Evolutionary conservation across 30 jellyfish, hydroid and myxozoan genomes (phyloP), one percentile per base, ranked within the genome.

Genomic region (Rhopilema esculentum): DNA sequence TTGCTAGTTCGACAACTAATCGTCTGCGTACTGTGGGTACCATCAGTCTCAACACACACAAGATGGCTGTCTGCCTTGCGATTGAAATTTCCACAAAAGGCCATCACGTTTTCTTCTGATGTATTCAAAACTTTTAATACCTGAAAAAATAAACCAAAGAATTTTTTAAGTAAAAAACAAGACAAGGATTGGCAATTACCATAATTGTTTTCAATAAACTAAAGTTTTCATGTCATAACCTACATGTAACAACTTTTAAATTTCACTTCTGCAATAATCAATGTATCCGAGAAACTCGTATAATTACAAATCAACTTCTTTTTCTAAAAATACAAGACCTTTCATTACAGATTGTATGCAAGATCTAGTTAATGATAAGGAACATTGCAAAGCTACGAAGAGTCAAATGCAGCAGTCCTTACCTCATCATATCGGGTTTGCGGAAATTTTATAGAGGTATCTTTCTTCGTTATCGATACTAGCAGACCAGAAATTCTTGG

Each of bases 361-460:
- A n/a, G n/a, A n/a, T n/a, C n/a, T n/a, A n/a, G n/a, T n/a, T n/a
- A n/a, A n/a, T n/a, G n/a, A n/a, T n/a, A n/a, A n/a, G n/a, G n/a
- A n/a, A n/a, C n/a, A n/a, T n/a, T n/a, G n/a, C n/a, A n/a, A n/a
- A n/a, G n/a, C n/a, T n/a, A n/a, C n/a, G n/a, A n/a, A n/a, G n/a
- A n/a, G n/a, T n/a, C n/a, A n/a, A n/a, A n/a, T n/a, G n/a, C n/a
- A n/a, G n/a, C n/a, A n/a, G n/a, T n/a, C 57, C 57, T 12, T 25
- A 94, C 99, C 97, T 94, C 99, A 71, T 94, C 99, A 74, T 89
- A 85, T 57, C 99, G 80, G 19, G 90, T 86, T 57, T 94, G 99
- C 0, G 99, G 99, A 23, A 94, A 82, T 32, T 83, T 79, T 49
- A 94, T 70, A 27, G 90, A 71, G 15, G 97, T 85, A 65, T 94